Conservation (phyloP, 2,888 invertebrate species). For the Agrilus mali region DNA sequence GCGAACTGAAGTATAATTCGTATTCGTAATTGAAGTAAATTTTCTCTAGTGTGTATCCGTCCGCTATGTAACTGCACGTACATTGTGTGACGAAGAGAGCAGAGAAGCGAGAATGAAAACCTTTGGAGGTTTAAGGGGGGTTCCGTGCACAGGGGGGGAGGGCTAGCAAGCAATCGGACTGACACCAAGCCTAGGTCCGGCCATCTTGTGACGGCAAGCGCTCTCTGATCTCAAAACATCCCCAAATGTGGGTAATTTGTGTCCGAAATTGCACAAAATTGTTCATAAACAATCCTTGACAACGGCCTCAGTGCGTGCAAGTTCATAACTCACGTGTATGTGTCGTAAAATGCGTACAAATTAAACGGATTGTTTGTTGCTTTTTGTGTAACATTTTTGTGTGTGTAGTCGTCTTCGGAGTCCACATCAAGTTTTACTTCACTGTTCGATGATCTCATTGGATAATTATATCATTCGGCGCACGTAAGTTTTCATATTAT, state of each 20-base stretch:
- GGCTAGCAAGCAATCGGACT: slow-evolving; percentile 30
- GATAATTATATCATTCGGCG: slow-evolving; percentile 15
- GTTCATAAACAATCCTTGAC: slow-evolving; percentile 18
- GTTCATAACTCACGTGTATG: slow-evolving; percentile 27
- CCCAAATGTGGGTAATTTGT: slow-evolving; percentile 23
- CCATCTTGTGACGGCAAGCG: slow-evolving; percentile 36
- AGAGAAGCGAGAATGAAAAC: slow-evolving; percentile 37
- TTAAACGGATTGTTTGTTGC: slow-evolving; percentile 20
- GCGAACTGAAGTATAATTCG: slow-evolving; percentile 22
- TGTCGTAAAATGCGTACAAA: slow-evolving; percentile 17
- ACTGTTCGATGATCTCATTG: slow-evolving; percentile 17
- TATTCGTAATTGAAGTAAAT: slow-evolving; percentile 32
- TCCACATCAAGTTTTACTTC: slow-evolving; percentile 13
- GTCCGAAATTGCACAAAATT: slow-evolving; percentile 20
- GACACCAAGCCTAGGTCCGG: slow-evolving; percentile 37
- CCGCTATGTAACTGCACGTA: slow-evolving; percentile 33
- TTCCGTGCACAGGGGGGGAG: slow-evolving; percentile 34
- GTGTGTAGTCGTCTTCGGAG: slow-evolving; percentile 21
- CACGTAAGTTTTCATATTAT: slow-evolving; percentile 15
- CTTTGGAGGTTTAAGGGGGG: slow-evolving; percentile 34
- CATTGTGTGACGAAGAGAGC: slow-evolving; percentile 28
- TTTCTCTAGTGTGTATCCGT: slow-evolving; percentile 34
- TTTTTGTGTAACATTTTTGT: slow-evolving; percentile 30
- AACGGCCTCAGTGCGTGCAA: slow-evolving; percentile 23
- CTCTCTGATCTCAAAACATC: slow-evolving; percentile 30